phyloP scores from a whole-genome alignment of 2,797 vertebrate genomes.

The Danio jaintianensis region DNA sequence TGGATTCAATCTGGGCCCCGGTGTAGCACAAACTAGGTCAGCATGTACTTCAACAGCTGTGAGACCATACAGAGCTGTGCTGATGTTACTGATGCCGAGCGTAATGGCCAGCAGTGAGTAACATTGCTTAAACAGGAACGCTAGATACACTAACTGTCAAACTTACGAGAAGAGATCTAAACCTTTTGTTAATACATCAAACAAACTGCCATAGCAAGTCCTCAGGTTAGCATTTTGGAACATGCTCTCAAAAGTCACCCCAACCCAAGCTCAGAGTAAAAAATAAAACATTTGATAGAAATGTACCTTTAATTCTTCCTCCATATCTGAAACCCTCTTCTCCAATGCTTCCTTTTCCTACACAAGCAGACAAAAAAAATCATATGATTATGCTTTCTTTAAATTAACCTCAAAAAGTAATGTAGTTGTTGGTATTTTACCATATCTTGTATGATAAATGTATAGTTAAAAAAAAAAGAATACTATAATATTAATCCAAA shows the following conservation, averaged over 20 bases:
- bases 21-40: slow-evolving; percentile 76
- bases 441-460: no score
- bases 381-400: background rate
- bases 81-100: background rate
- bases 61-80: slow-evolving; percentile 69
- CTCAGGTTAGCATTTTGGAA: slow-evolving; percentile 6
- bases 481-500: no score
- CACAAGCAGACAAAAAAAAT: slow-evolving; percentile 44
- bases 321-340: slow-evolving; percentile 95
- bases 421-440: no score
- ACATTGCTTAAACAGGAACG: slow-evolving; percentile 12
- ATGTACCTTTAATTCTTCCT: slow-evolving; percentile 94
- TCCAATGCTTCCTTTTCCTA: slow-evolving; percentile 94
- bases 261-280: slow-evolving; percentile 44
- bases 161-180: background rate
- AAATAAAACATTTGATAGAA: background rate
- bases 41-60: slow-evolving; percentile 67
- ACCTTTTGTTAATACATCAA: background rate
- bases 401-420: background rate
- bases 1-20: slow-evolving; percentile 63
- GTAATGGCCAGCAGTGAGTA: slow-evolving; percentile 3
- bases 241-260: slow-evolving; percentile 35
- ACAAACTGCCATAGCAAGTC: background rate
- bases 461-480: no score
- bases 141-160: background rate